These are phyloP conservation scores for Abrostola tripartita DNA, from an alignment of 2,888 invertebrate species.

Conservation along the genomic window DNA sequence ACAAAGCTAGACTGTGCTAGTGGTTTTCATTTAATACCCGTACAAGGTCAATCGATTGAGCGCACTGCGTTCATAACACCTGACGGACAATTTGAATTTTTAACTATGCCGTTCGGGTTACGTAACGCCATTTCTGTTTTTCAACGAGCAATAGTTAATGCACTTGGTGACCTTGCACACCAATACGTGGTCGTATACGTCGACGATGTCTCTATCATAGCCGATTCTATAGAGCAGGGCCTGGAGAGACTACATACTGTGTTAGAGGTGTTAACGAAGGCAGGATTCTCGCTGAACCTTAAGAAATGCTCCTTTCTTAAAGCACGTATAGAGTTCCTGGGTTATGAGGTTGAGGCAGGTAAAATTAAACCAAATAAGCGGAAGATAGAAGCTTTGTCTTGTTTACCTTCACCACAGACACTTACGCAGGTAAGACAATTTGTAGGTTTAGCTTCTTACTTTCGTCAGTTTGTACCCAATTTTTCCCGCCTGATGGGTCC, in stretches of 20 bases:
- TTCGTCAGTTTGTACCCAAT: constrained; percentile 28
- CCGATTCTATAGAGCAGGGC: constrained; percentile 16
- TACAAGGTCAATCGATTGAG: constrained; percentile 1
- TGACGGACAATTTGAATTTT: constrained; percentile 21
- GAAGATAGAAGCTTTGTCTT: not conserved
- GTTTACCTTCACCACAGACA: not conserved
- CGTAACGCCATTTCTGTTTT: constrained; percentile 31
- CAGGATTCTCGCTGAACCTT: constrained; percentile 45
- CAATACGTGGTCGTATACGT: constrained; percentile 35
- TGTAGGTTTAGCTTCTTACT: constrained; percentile 32
- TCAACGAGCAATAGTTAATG: constrained; percentile 42
- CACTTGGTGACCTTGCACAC: constrained; percentile 37
- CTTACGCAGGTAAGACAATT: not conserved
- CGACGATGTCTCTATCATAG: constrained; percentile 38
- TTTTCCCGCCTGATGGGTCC: not conserved
- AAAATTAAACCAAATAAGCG: not conserved
- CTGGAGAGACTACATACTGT: constrained; percentile 25
- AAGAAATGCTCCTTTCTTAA: constrained; percentile 51
- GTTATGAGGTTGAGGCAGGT: constrained; percentile 10
- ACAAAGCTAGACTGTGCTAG: not conserved
- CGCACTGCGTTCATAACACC: constrained; percentile 5
- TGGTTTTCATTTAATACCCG: constrained; percentile 3
- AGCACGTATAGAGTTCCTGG: constrained; percentile 39
- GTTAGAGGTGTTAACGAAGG: constrained; percentile 6
- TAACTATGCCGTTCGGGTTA: constrained; percentile 29